phyloP scores from a whole-genome alignment of 1,140 invertebrate genomes.

The Uloborus diversus region DNA sequence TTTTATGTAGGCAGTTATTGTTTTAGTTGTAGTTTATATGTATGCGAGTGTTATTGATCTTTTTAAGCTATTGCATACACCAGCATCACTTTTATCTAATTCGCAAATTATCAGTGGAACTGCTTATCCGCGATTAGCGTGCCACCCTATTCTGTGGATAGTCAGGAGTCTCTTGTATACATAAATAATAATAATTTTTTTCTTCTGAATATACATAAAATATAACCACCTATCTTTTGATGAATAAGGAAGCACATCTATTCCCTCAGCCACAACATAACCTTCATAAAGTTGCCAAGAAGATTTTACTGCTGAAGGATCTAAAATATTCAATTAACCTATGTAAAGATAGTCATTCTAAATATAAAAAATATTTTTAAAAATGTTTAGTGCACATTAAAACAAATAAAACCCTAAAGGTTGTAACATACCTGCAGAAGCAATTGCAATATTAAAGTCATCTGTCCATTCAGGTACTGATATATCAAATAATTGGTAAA shows the following conservation, averaged over 20 bases:
- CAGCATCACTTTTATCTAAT: too few species aligned
- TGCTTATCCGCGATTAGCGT: too few species aligned
- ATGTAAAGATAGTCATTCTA: background rate
- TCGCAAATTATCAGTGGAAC: too few species aligned
- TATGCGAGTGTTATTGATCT: too few species aligned
- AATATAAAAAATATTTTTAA: background rate
- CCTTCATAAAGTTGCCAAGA: conserved; percentile 89
- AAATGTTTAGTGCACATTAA: background rate
- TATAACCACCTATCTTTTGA: conserved; percentile 71
- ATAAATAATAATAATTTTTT: too few species aligned
- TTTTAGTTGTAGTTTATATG: too few species aligned
- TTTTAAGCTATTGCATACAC: too few species aligned
- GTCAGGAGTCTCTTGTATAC: too few species aligned
- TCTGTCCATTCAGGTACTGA: conserved; percentile 90
- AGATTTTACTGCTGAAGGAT: conserved; percentile 79
- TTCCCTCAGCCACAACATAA: conserved; percentile 90
- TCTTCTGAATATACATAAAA: too few species aligned
- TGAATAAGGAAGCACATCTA: conserved; percentile 81
- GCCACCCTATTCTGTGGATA: too few species aligned
- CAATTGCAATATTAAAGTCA: conserved; percentile 85
- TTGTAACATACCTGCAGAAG: conserved; percentile 72
- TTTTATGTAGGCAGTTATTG: too few species aligned
- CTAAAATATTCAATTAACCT: conserved; percentile 62
- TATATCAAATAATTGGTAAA: conserved; percentile 88
- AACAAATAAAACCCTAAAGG: background rate